Evolutionary conservation across 2,113 vertebrate species (phyloP).

Genomic region (Cavia aperea): DNA sequence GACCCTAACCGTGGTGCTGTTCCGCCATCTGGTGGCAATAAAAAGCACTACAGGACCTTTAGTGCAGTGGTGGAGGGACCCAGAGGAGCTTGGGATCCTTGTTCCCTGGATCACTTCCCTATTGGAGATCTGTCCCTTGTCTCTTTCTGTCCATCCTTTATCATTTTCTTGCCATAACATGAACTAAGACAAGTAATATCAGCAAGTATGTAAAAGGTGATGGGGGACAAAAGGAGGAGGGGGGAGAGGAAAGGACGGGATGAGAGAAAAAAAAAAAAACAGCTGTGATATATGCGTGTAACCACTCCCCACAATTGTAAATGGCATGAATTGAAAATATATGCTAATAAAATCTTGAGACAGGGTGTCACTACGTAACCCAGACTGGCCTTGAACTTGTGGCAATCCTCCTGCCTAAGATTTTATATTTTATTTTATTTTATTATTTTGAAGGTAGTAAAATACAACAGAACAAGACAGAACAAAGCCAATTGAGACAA

Average conservation of each 20-base stretch:
- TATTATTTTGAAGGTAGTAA: no score
- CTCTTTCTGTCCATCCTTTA: no score
- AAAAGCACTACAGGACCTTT: not conserved
- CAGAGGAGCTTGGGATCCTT: no score
- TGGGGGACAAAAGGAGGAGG: no score
- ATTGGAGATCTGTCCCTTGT: not conserved
- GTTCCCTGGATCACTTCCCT: not conserved
- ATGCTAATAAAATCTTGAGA: not conserved
- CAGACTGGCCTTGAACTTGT: not conserved
- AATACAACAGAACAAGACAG: no score
- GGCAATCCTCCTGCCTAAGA: no score
- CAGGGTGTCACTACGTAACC: not conserved
- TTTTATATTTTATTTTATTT: no score
- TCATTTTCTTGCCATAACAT: no score
- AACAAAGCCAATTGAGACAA: no score
- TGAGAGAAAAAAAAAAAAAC: not conserved
- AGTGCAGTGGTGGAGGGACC: fast-evolving
- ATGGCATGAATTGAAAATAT: not conserved
- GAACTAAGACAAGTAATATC: no score
- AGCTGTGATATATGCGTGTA: not conserved
- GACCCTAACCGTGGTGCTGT: not conserved
- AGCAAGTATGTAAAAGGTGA: no score
- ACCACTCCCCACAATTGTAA: not conserved
- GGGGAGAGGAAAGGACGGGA: not conserved
- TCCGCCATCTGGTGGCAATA: constrained; percentile 11